Conservation (phyloP, 2,113 vertebrate species). For the Ceyx margarethae region DNA sequence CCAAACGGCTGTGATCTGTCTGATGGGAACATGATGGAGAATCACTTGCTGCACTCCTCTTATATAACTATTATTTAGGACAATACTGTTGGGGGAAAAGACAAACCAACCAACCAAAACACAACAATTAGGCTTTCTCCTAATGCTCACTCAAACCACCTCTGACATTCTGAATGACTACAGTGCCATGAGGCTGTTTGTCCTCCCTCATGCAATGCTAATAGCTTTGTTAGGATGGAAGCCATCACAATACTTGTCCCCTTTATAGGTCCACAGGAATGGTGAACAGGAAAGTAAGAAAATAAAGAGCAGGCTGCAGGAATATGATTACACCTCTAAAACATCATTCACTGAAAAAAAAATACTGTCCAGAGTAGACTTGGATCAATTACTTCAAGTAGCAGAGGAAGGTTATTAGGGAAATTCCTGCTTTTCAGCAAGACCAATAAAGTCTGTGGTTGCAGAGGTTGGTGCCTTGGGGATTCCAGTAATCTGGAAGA, state of each 20-base stretch:
- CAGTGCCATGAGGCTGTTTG: not conserved
- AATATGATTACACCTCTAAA: not conserved
- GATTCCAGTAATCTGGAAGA: not conserved
- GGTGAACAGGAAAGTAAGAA: not conserved
- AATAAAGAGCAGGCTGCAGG: not conserved
- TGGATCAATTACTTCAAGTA: not conserved
- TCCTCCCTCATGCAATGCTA: not conserved
- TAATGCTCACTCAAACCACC: not conserved
- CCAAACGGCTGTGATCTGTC: not conserved
- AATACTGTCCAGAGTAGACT: not conserved
- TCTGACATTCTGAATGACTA: not conserved
- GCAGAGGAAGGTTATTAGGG: not conserved
- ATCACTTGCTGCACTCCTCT: not conserved
- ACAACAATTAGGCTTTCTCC: not conserved
- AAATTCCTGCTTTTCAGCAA: not conserved
- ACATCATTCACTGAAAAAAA: not conserved
- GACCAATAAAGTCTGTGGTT: not conserved
- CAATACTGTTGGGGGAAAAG: not conserved
- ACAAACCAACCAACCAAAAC: not conserved
- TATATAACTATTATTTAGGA: not conserved
- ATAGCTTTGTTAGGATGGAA: not conserved
- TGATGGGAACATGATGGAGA: not conserved
- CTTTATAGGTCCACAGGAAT: not conserved
- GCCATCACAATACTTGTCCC: not conserved
- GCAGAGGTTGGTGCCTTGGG: not conserved